Base-by-base conservation (phyloP, 2,797 vertebrate species). In the Chloroceryle inda region DNA sequence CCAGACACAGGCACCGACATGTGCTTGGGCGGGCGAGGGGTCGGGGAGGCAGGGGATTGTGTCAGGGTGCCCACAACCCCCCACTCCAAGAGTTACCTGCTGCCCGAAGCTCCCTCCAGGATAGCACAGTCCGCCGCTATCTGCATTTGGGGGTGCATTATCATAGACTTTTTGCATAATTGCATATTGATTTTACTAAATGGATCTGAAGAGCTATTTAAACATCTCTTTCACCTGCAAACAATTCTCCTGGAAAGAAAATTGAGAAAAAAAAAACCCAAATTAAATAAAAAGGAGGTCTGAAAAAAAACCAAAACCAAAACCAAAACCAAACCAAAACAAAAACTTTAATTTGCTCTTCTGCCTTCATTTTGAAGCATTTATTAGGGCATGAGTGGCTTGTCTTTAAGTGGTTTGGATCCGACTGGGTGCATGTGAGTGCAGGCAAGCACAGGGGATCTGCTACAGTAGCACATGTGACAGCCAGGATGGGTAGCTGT, bases 21-120 rank as follows among this genome's bases (percentile, higher is more conserved):
- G 91, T 94, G 96, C 64, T 80, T 78, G 98, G 95, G 98, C 98
- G 98, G 98, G 98, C 98, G 96, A 97, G 96, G 95, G 97, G 95
- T 8, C 26, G 33, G 20, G 26, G 13, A 42, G 96, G 97, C 97
- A 95, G 71, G 22, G 49, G 1, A 85, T 12, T 0, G 1, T 5
- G 26, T 6, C 50, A 17, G 78, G 40, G 24, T 35, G 29, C 40
- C 50, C 10, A 7, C 27, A 38, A 20, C 0, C 1, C 45, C 38
- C 31, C 5, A 0, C 59, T 14, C 74, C 42, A 9, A 52, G 61
- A 38, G 31, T 2, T 21, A 4, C 45, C n/a, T 17, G 40, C 62
- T 24, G 24, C n/a, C 59, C 26, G 17, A n/a, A 45, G 26, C 17
- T 37, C 22, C 63, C 42, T 11, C 3, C 55, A 23, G 68, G 44